A percentile compares a stretch with the other conserved stretches of the same genome.
Conservation (phyloP, 2,888 invertebrate genomes). For the Platycnemis pennipes region DNA sequence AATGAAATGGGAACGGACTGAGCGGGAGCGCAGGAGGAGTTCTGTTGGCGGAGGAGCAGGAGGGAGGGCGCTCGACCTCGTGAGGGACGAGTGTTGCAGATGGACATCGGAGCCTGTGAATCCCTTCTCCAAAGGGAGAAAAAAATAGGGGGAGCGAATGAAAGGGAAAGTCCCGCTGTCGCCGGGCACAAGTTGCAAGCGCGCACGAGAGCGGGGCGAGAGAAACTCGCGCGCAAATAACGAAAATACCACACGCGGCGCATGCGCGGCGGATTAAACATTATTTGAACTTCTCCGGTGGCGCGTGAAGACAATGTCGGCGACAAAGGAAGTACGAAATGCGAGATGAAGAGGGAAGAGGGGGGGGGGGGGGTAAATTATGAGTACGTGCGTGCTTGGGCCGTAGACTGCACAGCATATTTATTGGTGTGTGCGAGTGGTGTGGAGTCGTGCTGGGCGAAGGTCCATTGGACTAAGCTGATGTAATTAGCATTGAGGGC, state of each 20-base stretch:
- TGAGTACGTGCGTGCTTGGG: not conserved
- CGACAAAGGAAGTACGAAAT: slow-evolving; percentile 8
- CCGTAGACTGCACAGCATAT: slow-evolving; percentile 13
- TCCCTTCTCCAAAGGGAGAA: not conserved
- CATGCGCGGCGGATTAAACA: slow-evolving; percentile 45
- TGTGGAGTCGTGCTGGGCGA: slow-evolving; percentile 45
- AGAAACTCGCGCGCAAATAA: not conserved
- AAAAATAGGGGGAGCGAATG: not conserved
- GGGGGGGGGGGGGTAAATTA: not conserved
- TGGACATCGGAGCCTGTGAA: not conserved
- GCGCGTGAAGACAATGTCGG: slow-evolving; percentile 49
- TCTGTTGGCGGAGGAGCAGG: not conserved
- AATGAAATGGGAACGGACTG: too few species aligned
- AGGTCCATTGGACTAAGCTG: slow-evolving; percentile 61
- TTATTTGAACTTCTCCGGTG: not conserved
- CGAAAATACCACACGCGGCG: not conserved
- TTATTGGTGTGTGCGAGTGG: not conserved
- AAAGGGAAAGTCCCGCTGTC: not conserved
- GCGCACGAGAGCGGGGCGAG: not conserved
- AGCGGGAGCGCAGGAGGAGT: too few species aligned
- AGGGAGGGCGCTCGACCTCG: not conserved
- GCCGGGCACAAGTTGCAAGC: not conserved
- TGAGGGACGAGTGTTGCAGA: not conserved
- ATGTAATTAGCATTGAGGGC: slow-evolving; percentile 58
- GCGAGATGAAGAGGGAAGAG: not conserved